These are phyloP conservation scores for Bactericera cockerelli DNA, from an alignment of 1,140 invertebrate genomes.

Conservation along the genomic window DNA sequence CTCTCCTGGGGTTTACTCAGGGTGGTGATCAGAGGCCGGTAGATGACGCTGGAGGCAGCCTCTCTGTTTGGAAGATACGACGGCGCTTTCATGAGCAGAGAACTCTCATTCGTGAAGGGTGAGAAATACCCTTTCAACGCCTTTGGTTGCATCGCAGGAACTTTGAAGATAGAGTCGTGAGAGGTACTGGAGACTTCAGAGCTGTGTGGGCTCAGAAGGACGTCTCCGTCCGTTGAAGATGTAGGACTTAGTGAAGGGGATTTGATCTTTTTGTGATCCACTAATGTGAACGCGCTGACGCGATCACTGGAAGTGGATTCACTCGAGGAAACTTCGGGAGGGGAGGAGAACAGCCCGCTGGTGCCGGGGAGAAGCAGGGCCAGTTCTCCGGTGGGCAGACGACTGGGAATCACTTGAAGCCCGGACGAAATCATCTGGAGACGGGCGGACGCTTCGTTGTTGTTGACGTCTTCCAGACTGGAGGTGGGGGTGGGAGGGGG, in stretches of 20 bases:
- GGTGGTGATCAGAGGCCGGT: neutral
- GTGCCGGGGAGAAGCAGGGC: conserved; percentile 54
- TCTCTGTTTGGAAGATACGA: neutral
- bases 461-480: conserved; percentile 26
- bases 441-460: conserved; percentile 20
- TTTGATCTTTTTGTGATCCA: conserved; percentile 10
- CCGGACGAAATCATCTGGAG: conserved; percentile 32
- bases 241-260: conserved; percentile 9
- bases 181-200: conserved; percentile 18
- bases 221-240: conserved; percentile 12
- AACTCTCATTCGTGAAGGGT: neutral
- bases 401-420: conserved; percentile 54
- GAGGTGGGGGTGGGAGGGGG: neutral
- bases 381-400: conserved; percentile 52
- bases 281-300: conserved; percentile 19
- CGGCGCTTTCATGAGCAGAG: neutral
- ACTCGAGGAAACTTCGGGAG: conserved; percentile 8
- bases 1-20: neutral
- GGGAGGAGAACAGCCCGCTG: conserved; percentile 24
- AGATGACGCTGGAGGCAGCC: neutral
- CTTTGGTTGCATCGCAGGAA: neutral
- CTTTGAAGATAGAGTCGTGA: conserved; percentile 2
- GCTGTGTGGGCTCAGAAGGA: conserved; percentile 9
- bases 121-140: neutral
- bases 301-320: conserved; percentile 8